phyloP scores from a whole-genome alignment of 2,888 invertebrate species.

The Terebella lapidaria region DNA sequence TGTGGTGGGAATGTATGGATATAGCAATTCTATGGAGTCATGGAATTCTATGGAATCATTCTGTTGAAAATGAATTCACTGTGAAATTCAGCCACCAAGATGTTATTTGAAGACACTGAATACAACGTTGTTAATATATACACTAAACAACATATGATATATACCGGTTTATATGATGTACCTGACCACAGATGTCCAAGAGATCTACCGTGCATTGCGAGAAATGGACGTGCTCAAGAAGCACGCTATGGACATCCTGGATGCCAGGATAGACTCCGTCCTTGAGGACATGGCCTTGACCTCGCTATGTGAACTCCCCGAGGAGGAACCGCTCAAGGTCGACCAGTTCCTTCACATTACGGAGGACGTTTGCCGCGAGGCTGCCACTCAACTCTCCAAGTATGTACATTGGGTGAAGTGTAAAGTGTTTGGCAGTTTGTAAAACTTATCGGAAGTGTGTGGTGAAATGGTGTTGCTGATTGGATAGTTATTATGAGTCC shows the following conservation, averaged over 20 bases:
- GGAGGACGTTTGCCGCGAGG: slow-evolving; percentile 61
- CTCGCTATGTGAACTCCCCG: slow-evolving; percentile 74
- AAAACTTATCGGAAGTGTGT: not conserved
- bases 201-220: slow-evolving; percentile 38
- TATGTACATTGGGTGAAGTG: slow-evolving; percentile 30
- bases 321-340: slow-evolving; percentile 77
- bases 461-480: too few relatives aligned
- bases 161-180: too few relatives aligned
- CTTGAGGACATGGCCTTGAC: slow-evolving; percentile 81
- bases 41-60: too few relatives aligned
- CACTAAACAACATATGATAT: too few relatives aligned
- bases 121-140: too few relatives aligned
- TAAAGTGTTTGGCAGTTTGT: not conserved
- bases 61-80: too few relatives aligned
- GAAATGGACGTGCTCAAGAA: slow-evolving; percentile 47
- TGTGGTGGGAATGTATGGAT: too few relatives aligned
- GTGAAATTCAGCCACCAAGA: too few relatives aligned
- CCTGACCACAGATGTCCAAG: slow-evolving; percentile 44
- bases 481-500: too few relatives aligned
- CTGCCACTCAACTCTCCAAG: slow-evolving; percentile 53
- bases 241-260: slow-evolving; percentile 82
- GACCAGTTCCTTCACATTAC: slow-evolving; percentile 80
- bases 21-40: too few relatives aligned
- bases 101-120: too few relatives aligned
- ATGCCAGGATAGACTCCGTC: slow-evolving; percentile 82